These are phyloP conservation scores for Chalcis sispes DNA, from an alignment of 2,888 invertebrate genomes.

Conservation along the genomic window DNA sequence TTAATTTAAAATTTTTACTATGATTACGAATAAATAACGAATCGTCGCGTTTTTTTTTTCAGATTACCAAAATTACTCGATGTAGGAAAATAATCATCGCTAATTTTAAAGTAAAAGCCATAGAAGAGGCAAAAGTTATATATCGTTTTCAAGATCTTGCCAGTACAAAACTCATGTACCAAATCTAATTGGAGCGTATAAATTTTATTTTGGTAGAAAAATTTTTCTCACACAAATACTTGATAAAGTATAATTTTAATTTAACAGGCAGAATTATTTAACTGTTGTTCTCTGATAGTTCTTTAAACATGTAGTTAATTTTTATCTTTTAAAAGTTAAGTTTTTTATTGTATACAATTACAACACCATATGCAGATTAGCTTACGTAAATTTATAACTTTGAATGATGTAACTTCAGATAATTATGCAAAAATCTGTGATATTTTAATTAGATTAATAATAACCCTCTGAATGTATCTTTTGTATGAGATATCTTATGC, in stretches of 20 bases:
- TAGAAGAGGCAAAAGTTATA: not conserved
- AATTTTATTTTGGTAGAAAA: too few relatives aligned
- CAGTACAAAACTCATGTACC: not conserved
- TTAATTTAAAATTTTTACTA: too few relatives aligned
- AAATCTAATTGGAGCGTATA: not conserved
- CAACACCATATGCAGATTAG: too few relatives aligned
- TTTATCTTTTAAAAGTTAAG: not conserved
- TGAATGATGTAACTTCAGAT: constrained; percentile 11
- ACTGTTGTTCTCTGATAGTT: not conserved
- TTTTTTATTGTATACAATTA: not conserved
- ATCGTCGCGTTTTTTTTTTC: constrained; percentile 30
- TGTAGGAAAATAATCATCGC: constrained; percentile 27
- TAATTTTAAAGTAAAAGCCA: constrained; percentile 8
- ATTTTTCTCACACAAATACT: too few relatives aligned
- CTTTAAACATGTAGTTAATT: not conserved
- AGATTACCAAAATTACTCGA: constrained; percentile 20
- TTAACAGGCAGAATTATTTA: not conserved
- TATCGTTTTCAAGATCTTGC: not conserved
- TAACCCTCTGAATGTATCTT: too few relatives aligned
- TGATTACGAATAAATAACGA: too few relatives aligned
- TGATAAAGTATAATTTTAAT: too few relatives aligned
- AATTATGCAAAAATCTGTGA: constrained; percentile 39
- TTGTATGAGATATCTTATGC: too few relatives aligned
- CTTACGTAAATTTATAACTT: constrained; percentile 19
- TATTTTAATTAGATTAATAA: constrained; percentile 34